phyloP scores from a whole-genome alignment of 1,140 invertebrate species.

The Euura saliciscinereae region DNA sequence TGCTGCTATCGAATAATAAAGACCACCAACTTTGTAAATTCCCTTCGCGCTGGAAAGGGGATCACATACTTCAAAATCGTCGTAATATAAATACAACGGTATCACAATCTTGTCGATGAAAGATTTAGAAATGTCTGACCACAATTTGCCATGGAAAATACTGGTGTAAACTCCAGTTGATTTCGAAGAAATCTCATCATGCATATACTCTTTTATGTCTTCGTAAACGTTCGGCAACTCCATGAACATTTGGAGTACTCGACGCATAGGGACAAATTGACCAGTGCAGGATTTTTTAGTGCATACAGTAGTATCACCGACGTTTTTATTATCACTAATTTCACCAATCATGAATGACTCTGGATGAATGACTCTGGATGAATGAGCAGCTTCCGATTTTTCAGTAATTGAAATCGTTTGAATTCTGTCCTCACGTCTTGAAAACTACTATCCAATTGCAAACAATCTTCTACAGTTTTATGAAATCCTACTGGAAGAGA shows the following conservation, averaged over 20 bases:
- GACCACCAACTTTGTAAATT: conserved; percentile 29
- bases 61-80: conserved; percentile 31
- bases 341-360: neutral
- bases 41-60: conserved; percentile 20
- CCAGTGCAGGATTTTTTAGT: conserved; percentile 25
- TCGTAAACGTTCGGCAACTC: conserved; percentile 28
- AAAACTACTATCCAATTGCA: neutral
- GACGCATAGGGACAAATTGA: conserved; percentile 21
- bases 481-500: neutral
- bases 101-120: conserved; percentile 25
- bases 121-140: conserved; percentile 17
- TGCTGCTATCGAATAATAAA: conserved; percentile 26
- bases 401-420: neutral
- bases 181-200: conserved; percentile 16
- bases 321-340: too few relatives aligned
- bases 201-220: conserved; percentile 20
- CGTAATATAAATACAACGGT: conserved; percentile 27
- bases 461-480: neutral
- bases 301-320: neutral
- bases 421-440: neutral
- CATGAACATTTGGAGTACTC: conserved; percentile 24
- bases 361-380: neutral
- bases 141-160: conserved; percentile 25
- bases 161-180: conserved; percentile 19
- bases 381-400: neutral